Base-by-base conservation (phyloP, 2,888 invertebrate genomes). In the Tolmerus cingulatus region DNA sequence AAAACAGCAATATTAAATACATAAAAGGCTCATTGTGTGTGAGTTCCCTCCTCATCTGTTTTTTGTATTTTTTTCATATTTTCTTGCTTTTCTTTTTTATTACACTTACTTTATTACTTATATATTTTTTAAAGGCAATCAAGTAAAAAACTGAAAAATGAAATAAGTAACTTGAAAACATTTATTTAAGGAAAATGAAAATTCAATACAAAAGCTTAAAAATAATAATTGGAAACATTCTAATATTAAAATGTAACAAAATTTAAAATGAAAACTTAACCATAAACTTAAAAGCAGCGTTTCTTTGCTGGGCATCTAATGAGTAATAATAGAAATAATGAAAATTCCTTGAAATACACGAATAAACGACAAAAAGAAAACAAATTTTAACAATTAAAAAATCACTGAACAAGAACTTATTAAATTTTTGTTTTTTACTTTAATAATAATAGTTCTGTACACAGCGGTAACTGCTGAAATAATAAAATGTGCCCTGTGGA, bases 1-100 rank as follows among this genome's bases (percentile, higher is more conserved):
- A 88, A 89, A 89, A 89, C 89, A 89, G 89, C 82, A 82, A 66
- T 86, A 40, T 87, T 76, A 87, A 87, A 88, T 88, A 88, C 82
- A 74, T 87, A 87, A 87, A 87, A 88, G 88, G 87, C 87, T 88
- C 87, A 86, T 87, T 87, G 57, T 87, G 51, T 87, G 51, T 82
- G 82, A 82, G 82, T 82, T 82, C 27, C 23, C 37, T 19, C 37
- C 57, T 78, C 81, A 19, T 82, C 7, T 37, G 16, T 87, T 87
- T 74, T 84, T 57, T 23, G 74, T 81, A 57, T 12, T 30, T 7
- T 79, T 34, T 43, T 57, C 51, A 84, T 78, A 30, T 16, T 82
- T 81, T 76, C 14, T 46, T 55, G 43, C 27, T 86, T 57, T n/a
- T 87, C 16, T 78, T 55, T 40, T 43, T 57, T 74, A 84, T 86